A percentile compares a stretch with the other conserved stretches of the same genome.
Evolutionary conservation across 2,797 vertebrate species (phyloP).

Genomic region (Steatocranus sp.): DNA sequence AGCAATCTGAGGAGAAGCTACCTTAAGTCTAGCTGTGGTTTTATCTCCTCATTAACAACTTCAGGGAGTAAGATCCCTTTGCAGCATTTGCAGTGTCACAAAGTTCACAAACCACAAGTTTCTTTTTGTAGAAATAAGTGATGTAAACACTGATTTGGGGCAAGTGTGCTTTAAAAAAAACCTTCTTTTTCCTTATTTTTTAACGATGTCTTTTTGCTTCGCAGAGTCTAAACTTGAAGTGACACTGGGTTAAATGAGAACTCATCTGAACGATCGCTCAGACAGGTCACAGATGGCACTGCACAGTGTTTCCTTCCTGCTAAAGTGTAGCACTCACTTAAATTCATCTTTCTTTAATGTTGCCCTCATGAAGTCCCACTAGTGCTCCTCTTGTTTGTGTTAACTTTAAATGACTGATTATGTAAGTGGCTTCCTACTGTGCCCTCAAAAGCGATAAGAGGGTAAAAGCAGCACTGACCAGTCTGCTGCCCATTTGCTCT

Average conservation of each 20-base stretch:
- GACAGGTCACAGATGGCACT: neutral
- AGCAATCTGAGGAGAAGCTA: neutral
- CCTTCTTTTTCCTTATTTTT: neutral
- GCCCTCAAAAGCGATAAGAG: neutral
- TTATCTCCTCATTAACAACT: neutral
- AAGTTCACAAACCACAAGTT: neutral
- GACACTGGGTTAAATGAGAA: neutral
- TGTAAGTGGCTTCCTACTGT: neutral
- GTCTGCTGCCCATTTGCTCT: neutral
- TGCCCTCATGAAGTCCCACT: neutral
- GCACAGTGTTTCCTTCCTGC: slow-evolving; percentile 16
- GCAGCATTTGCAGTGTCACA: neutral
- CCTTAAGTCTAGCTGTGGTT: neutral
- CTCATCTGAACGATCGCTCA: neutral
- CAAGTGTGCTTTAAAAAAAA: neutral
- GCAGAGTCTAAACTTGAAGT: neutral
- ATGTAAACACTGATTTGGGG: neutral
- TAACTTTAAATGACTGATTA: neutral
- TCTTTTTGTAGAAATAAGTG: neutral
- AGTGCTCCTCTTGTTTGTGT: neutral
- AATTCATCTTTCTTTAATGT: neutral
- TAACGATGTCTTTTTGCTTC: neutral
- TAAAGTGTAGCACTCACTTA: neutral
- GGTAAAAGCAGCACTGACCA: neutral
- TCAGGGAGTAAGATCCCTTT: neutral